Evolutionary conservation across 1,140 invertebrate genomes (phyloP).

Genomic region (Solenopsis fugax): DNA sequence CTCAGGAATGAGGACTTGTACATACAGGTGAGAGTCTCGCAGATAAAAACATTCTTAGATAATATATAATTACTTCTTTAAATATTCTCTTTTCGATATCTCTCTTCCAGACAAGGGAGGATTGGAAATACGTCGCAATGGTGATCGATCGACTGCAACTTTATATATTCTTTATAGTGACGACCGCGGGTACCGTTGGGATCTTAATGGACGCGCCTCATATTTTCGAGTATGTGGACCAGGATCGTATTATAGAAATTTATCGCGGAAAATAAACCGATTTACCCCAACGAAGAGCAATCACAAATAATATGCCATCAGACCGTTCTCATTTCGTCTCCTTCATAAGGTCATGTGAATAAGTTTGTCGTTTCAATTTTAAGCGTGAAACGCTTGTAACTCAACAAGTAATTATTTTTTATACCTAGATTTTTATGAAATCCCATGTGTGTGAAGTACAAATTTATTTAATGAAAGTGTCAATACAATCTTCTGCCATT

Average conservation of each 20-base stretch:
- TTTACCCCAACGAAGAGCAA: constrained; percentile 56
- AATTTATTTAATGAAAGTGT: constrained; percentile 39
- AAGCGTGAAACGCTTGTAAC: constrained; percentile 23
- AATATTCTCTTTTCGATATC: neutral
- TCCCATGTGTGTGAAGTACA: constrained; percentile 1
- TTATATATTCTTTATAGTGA: constrained; percentile 99
- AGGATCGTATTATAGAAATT: constrained; percentile 98
- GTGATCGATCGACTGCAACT: constrained; percentile 99
- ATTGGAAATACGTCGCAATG: constrained; percentile 99
- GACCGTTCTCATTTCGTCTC: constrained; percentile 68
- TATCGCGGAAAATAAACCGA: constrained; percentile 94
- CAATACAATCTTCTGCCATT: neutral
- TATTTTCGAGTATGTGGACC: constrained; percentile 99
- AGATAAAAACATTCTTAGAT: neutral
- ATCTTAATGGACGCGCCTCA: constrained; percentile 99
- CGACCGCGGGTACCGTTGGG: constrained; percentile 97
- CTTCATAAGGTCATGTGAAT: constrained; percentile 23
- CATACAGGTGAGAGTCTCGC: constrained; percentile 92
- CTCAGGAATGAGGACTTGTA: constrained; percentile 98
- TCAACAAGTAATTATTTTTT: constrained; percentile 55
- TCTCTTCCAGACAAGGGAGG: constrained; percentile 95
- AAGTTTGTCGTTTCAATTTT: constrained; percentile 12
- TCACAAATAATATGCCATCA: constrained; percentile 73
- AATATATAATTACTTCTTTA: neutral
- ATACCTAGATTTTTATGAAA: constrained; percentile 13